Conservation (phyloP, 2,888 invertebrate species). For the Apodemia hepburni region DNA sequence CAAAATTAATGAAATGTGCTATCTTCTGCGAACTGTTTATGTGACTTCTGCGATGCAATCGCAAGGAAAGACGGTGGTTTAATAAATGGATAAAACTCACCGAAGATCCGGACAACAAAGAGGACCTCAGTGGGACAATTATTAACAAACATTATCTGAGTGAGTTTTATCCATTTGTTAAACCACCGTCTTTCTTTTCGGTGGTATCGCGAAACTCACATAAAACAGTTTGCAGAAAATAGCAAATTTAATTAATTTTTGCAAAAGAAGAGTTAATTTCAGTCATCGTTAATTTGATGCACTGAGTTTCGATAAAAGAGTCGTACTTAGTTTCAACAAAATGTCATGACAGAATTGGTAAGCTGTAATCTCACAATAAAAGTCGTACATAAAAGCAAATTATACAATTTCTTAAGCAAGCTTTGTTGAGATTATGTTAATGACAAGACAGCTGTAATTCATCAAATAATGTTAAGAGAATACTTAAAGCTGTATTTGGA, state of each 20-base stretch:
- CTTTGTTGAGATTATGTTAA: not conserved
- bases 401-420: not conserved
- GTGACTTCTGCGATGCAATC: too few species aligned
- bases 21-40: too few species aligned
- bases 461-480: conserved; percentile 2
- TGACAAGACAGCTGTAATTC: conserved; percentile 1
- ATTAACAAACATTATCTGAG: too few species aligned
- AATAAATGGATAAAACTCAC: too few species aligned
- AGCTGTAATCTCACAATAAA: not conserved
- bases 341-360: not conserved
- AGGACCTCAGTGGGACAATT: too few species aligned
- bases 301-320: not conserved
- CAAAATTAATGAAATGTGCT: too few species aligned
- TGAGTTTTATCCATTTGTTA: too few species aligned
- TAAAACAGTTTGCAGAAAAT: too few species aligned
- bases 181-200: too few species aligned
- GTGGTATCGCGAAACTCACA: too few species aligned
- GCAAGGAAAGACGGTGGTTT: too few species aligned
- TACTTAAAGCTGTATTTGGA: not conserved
- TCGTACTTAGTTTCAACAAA: not conserved
- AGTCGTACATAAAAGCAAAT: not conserved
- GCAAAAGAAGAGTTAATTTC: not conserved
- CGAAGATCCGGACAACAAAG: too few species aligned
- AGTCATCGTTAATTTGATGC: not conserved
- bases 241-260: not conserved